These are phyloP conservation scores for Scatophagus argus DNA, from an alignment of 2,113 vertebrate genomes.

Conservation along the genomic window DNA sequence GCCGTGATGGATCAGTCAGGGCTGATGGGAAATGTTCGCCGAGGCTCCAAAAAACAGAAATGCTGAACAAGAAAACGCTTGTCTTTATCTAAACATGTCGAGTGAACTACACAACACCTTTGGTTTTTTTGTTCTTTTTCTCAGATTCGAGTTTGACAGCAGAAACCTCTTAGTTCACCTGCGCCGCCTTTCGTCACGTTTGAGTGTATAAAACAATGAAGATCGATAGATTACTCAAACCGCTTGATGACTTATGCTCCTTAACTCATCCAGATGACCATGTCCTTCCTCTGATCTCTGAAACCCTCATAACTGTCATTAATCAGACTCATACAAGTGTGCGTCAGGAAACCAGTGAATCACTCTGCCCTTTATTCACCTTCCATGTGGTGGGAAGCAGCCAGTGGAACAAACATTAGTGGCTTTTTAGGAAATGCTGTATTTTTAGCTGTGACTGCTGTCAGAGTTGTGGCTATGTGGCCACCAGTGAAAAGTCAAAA, in stretches of 20 bases:
- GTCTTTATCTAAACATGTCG: too few relatives aligned
- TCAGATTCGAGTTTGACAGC: too few relatives aligned
- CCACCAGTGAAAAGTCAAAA: not conserved
- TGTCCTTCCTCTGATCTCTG: slow-evolving; percentile 1
- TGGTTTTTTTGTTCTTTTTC: not conserved
- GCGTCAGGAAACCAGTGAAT: not conserved
- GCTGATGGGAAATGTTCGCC: not conserved
- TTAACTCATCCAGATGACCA: not conserved
- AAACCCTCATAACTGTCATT: not conserved
- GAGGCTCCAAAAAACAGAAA: too few relatives aligned
- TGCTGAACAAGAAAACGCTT: too few relatives aligned
- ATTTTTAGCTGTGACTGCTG: not conserved
- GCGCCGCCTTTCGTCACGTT: not conserved
- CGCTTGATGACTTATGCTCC: not conserved
- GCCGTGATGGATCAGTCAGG: too few relatives aligned
- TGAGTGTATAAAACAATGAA: slow-evolving; percentile 10
- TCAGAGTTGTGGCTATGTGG: not conserved
- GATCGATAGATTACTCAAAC: not conserved
- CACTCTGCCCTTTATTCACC: not conserved
- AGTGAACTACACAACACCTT: not conserved
- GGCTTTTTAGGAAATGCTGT: not conserved
- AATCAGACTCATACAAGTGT: slow-evolving; percentile 6
- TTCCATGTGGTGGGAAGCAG: not conserved
- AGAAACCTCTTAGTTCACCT: too few relatives aligned
- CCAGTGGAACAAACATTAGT: slow-evolving; percentile 5